Percentiles rank a stretch among this genome's conserved stretches.
These are phyloP conservation scores for Diplolepis rosae DNA, from an alignment of 2,888 invertebrate species.

Conservation along the genomic window DNA sequence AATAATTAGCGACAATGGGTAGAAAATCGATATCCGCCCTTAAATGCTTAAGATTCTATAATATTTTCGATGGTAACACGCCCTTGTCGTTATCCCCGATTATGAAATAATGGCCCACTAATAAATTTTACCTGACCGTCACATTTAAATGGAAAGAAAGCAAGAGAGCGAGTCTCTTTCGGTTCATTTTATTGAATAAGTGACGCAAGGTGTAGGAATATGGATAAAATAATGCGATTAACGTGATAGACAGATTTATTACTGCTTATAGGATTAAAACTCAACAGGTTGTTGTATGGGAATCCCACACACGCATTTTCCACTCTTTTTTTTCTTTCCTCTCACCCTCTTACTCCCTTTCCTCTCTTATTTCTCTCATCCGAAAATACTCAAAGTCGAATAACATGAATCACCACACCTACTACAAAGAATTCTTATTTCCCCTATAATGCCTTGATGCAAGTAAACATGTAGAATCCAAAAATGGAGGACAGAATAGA, in stretches of 20 bases:
- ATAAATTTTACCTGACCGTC: conserved; percentile 7
- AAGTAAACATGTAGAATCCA: background rate
- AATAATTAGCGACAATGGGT: conserved; percentile 27
- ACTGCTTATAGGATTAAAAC: conserved; percentile 62
- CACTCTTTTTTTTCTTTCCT: background rate
- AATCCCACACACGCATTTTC: background rate
- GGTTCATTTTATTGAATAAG: conserved; percentile 12
- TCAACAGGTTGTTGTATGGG: conserved; percentile 60
- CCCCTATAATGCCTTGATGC: background rate
- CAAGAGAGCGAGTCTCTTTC: background rate
- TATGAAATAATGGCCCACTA: conserved; percentile 26
- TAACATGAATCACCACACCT: no score
- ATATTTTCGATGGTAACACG: conserved; percentile 23
- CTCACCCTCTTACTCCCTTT: background rate
- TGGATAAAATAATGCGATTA: conserved; percentile 63
- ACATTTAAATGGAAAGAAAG: background rate
- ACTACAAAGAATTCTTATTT: background rate
- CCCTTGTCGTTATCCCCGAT: conserved; percentile 27
- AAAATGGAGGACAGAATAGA: conserved; percentile 24
- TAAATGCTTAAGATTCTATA: background rate
- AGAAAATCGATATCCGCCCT: conserved; percentile 15
- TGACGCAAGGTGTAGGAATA: conserved; percentile 22
- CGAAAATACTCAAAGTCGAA: background rate
- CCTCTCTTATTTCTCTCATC: background rate
- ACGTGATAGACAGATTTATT: conserved; percentile 61